Evolutionary conservation across 2,888 invertebrate species (phyloP).

Genomic region (Rutpela maculata): DNA sequence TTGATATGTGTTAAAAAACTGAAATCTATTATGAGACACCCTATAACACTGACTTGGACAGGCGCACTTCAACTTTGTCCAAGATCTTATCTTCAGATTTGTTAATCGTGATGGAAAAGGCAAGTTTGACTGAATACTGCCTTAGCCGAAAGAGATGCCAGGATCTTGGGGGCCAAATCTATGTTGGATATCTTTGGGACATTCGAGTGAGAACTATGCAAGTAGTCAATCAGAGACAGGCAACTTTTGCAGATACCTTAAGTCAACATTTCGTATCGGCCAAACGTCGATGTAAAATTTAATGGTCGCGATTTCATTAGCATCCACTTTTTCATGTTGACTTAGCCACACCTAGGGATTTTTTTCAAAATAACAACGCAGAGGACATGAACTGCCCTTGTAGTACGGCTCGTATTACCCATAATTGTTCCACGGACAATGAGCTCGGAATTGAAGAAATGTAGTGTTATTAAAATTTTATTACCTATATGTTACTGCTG

Average conservation of each 20-base stretch:
- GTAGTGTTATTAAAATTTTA: constrained; percentile 30
- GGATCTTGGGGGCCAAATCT: no score
- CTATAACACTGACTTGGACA: no score
- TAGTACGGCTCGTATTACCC: constrained; percentile 13
- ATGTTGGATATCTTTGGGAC: no score
- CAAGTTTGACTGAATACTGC: no score
- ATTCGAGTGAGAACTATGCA: no score
- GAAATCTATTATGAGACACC: no score
- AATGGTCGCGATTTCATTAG: constrained; percentile 29
- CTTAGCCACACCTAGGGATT: constrained; percentile 27
- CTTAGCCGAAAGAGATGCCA: no score
- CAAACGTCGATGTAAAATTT: constrained; percentile 21
- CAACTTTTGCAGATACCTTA: neutral
- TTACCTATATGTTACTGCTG: constrained; percentile 30
- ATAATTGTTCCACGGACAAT: constrained; percentile 23
- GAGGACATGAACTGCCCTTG: constrained; percentile 31
- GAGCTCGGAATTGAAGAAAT: no score
- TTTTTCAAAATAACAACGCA: constrained; percentile 22
- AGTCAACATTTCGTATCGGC: neutral
- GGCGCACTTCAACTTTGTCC: no score
- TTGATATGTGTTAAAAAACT: no score
- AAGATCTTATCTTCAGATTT: no score
- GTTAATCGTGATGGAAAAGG: no score
- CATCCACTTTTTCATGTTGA: constrained; percentile 27
- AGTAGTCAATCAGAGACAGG: neutral